Evolutionary conservation across 2,797 vertebrate species (phyloP).

Genomic region (Pseudotriccus pelzelni): DNA sequence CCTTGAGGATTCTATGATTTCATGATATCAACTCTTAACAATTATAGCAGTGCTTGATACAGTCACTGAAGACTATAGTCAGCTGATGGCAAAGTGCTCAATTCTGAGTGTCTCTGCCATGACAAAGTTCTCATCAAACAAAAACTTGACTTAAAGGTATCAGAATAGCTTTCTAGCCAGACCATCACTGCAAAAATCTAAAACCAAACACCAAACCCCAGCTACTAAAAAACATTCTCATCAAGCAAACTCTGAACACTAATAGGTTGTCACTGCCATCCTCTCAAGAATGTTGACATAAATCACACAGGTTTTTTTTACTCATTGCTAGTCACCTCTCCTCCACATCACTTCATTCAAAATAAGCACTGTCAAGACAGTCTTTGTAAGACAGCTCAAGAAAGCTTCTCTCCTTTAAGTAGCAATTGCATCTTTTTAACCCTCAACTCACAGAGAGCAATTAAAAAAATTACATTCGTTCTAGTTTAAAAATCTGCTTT

Average conservation of each 20-base stretch:
- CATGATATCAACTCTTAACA: background rate
- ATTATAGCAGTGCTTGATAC: background rate
- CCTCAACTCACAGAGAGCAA: background rate
- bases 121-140: background rate
- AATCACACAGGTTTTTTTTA: fast-evolving
- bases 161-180: background rate
- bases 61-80: fast-evolving
- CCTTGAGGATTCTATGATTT: background rate
- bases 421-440: background rate
- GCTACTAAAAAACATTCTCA: background rate
- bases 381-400: background rate
- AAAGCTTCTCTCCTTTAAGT: background rate
- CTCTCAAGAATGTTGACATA: background rate
- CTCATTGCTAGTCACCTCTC: background rate
- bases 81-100: background rate
- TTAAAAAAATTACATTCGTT: background rate
- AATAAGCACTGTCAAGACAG: background rate
- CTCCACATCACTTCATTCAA: background rate
- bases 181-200: background rate
- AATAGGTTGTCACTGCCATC: background rate
- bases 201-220: background rate
- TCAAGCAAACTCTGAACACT: background rate
- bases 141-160: background rate
- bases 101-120: background rate
- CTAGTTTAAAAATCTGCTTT: background rate